Percentiles rank a stretch among this genome's conserved stretches.
phyloP scores from a whole-genome alignment of 2,797 vertebrate species.

The Bradypodion pumilum region DNA sequence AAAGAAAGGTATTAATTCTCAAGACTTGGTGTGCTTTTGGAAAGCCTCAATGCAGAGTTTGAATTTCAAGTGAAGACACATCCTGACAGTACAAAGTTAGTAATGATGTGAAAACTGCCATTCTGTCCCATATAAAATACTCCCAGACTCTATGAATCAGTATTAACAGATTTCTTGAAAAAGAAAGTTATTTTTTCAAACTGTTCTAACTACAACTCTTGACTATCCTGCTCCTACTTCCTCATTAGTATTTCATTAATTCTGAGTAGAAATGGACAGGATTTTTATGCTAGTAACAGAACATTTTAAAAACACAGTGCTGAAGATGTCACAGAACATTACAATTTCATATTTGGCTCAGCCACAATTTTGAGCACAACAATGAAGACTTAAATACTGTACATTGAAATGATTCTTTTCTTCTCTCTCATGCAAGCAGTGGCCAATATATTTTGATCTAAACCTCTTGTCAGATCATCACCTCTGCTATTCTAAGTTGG shows the following conservation, averaged over 20 bases:
- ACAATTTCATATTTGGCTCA: not conserved
- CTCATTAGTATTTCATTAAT: not conserved
- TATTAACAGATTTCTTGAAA: too few relatives aligned
- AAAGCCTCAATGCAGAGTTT: not conserved
- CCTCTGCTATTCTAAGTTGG: conserved; percentile 64
- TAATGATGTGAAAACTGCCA: not conserved
- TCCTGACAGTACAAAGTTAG: not conserved
- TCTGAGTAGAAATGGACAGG: not conserved
- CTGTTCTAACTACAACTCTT: rapidly evolving
- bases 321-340: not conserved
- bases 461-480: conserved; percentile 71
- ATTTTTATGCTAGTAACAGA: not conserved
- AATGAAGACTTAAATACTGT: not conserved
- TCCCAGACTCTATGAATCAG: not conserved
- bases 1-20: not conserved
- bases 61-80: not conserved
- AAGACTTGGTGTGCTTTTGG: not conserved
- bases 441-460: conserved; percentile 64
- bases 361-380: not conserved
- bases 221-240: too few relatives aligned
- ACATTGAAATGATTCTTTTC: conserved; percentile 29
- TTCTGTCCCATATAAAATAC: not conserved
- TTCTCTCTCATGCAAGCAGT: conserved; percentile 77
- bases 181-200: not conserved
- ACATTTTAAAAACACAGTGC: not conserved